phyloP scores from a whole-genome alignment of 1,140 invertebrate species.

The Neodiprion virginianus region DNA sequence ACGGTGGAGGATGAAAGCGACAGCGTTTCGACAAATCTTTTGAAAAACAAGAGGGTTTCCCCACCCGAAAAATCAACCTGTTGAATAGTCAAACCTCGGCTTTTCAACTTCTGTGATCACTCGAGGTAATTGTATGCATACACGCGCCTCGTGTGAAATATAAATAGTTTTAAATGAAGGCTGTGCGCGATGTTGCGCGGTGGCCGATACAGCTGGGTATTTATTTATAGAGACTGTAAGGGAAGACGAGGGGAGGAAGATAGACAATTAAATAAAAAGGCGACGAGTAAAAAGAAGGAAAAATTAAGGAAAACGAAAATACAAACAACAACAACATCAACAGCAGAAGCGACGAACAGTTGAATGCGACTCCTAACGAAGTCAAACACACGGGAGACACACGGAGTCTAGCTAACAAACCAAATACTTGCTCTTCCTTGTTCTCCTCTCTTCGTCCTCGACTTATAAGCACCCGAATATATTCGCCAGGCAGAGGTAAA shows the following conservation, averaged over 20 bases:
- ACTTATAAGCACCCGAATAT: too few species aligned
- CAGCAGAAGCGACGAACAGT: too few species aligned
- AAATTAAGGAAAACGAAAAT: not conserved
- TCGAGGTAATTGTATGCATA: not conserved
- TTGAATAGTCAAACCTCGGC: not conserved
- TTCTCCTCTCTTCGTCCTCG: too few species aligned
- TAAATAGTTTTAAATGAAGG: constrained; percentile 8
- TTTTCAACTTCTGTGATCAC: not conserved
- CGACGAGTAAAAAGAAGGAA: not conserved
- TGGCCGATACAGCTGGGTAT: not conserved
- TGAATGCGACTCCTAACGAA: not conserved
- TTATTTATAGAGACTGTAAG: not conserved
- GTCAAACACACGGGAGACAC: not conserved
- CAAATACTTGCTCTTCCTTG: not conserved
- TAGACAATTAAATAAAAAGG: too few species aligned
- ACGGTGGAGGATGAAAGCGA: too few species aligned
- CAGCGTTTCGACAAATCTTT: too few species aligned
- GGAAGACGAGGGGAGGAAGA: not conserved
- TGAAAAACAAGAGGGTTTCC: too few species aligned
- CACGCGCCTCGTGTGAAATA: not conserved
- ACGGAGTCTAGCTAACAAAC: not conserved
- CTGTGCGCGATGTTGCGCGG: not conserved
- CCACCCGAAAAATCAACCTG: not conserved
- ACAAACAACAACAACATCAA: too few species aligned
- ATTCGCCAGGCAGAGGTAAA: too few species aligned